Evolutionary conservation across 2,888 invertebrate genomes (phyloP).

Genomic region (Atethmia centrago): DNA sequence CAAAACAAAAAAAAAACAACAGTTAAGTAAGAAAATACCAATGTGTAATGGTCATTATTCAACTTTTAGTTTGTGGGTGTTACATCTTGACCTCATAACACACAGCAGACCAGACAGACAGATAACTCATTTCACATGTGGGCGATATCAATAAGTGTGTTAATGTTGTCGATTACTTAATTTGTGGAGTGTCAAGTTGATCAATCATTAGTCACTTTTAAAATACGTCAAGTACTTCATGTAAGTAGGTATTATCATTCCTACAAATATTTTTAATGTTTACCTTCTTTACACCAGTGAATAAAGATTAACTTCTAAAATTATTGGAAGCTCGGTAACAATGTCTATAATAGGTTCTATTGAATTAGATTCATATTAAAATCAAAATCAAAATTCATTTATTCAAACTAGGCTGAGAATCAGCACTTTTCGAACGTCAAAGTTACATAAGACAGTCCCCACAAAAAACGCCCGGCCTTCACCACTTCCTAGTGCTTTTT

Average conservation of each 20-base stretch:
- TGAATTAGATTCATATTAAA: not conserved
- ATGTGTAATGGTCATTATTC: conserved; percentile 17
- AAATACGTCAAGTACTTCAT: conserved; percentile 24
- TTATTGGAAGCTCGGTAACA: not conserved
- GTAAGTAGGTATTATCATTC: not conserved
- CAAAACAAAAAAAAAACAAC: not conserved
- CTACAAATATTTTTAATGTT: not conserved
- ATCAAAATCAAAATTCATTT: too few relatives aligned
- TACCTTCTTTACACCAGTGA: not conserved
- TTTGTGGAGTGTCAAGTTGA: conserved; percentile 24
- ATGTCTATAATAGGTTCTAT: conserved; percentile 1
- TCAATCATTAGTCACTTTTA: conserved; percentile 40
- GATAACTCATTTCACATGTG: conserved; percentile 57
- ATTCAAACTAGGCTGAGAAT: too few relatives aligned
- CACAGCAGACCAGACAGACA: conserved; percentile 39
- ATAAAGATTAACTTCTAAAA: not conserved
- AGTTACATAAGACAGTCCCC: too few relatives aligned
- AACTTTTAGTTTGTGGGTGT: conserved; percentile 48
- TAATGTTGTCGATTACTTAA: conserved; percentile 59
- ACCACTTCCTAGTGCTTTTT: too few relatives aligned
- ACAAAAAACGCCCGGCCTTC: too few relatives aligned
- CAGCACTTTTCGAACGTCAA: too few relatives aligned
- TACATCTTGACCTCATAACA: conserved; percentile 61
- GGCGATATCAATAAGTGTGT: conserved; percentile 58
- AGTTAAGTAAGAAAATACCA: conserved; percentile 7